phyloP scores from a whole-genome alignment of 2,797 vertebrate genomes.

The Tarsius wallacei region DNA sequence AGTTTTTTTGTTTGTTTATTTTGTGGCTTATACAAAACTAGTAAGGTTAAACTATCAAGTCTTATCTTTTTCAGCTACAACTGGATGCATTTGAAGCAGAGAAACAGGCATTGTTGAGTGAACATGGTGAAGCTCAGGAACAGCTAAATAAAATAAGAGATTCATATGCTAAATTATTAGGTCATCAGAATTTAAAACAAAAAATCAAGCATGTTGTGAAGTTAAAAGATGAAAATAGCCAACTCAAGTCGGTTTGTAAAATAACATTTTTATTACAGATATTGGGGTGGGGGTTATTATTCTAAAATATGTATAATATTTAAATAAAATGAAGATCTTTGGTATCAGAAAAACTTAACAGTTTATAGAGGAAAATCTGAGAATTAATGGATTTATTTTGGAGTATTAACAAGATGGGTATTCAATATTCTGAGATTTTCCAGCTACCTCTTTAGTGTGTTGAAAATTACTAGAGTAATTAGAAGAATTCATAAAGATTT shows the following conservation, averaged over 20 bases:
- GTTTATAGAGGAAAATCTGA: not conserved
- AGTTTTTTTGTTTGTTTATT: not conserved
- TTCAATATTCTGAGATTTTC: not conserved
- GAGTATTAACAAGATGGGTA: not conserved
- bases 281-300: not conserved
- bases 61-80: constrained; percentile 93
- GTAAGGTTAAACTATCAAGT: constrained; percentile 12
- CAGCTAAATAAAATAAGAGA: constrained; percentile 95
- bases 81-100: constrained; percentile 96
- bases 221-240: constrained; percentile 96
- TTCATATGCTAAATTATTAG: constrained; percentile 96
- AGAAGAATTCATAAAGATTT: constrained; percentile 54
- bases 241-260: constrained; percentile 94
- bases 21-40: constrained; percentile 1
- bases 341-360: not conserved
- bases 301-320: not conserved
- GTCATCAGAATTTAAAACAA: constrained; percentile 98
- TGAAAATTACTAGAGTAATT: not conserved
- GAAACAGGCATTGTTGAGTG: constrained; percentile 93
- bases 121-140: constrained; percentile 95
- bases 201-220: constrained; percentile 99
- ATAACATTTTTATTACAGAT: not conserved
- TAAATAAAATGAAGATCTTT: not conserved
- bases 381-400: constrained; percentile 15
- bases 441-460: not conserved